Evolutionary conservation across 2,888 invertebrate genomes (phyloP).

Genomic region (Cynaeus angustus): DNA sequence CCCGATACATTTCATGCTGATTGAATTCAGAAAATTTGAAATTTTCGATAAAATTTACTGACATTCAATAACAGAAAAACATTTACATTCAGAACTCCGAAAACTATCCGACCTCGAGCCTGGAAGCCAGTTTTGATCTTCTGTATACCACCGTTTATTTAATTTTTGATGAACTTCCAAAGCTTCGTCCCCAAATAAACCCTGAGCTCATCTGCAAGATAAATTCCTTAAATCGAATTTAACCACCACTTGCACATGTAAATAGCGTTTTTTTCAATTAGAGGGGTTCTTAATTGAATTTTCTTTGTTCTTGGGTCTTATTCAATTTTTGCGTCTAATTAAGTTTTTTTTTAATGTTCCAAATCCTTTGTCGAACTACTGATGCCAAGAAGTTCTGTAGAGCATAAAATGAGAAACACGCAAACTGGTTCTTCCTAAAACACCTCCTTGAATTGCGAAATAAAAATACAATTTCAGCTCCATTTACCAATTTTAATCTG

Average conservation of each 20-base stretch:
- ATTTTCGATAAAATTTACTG: too few species aligned
- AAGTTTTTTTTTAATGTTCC: constrained; percentile 4
- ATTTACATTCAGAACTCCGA: too few species aligned
- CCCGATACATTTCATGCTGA: too few species aligned
- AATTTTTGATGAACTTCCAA: constrained; percentile 22
- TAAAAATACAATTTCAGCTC: constrained; percentile 27
- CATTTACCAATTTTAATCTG: constrained; percentile 11
- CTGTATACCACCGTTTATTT: neutral
- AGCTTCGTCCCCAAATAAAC: constrained; percentile 3
- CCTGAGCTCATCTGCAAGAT: constrained; percentile 16
- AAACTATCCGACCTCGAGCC: too few species aligned
- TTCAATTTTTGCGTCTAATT: constrained; percentile 4
- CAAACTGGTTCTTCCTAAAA: constrained; percentile 4
- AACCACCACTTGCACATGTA: constrained; percentile 30
- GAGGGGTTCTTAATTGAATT: constrained; percentile 25
- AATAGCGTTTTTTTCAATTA: constrained; percentile 36
- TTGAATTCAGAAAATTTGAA: too few species aligned
- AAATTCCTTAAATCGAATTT: constrained; percentile 38
- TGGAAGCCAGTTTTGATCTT: too few species aligned
- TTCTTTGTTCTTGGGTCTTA: constrained; percentile 20
- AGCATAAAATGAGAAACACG: constrained; percentile 4
- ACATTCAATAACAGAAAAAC: too few species aligned
- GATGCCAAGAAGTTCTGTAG: neutral
- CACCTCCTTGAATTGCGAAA: constrained; percentile 14
- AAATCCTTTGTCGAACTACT: constrained; percentile 3